Evolutionary conservation across 1,140 invertebrate species (phyloP).

Genomic region (Gyrodactylus salaris): DNA sequence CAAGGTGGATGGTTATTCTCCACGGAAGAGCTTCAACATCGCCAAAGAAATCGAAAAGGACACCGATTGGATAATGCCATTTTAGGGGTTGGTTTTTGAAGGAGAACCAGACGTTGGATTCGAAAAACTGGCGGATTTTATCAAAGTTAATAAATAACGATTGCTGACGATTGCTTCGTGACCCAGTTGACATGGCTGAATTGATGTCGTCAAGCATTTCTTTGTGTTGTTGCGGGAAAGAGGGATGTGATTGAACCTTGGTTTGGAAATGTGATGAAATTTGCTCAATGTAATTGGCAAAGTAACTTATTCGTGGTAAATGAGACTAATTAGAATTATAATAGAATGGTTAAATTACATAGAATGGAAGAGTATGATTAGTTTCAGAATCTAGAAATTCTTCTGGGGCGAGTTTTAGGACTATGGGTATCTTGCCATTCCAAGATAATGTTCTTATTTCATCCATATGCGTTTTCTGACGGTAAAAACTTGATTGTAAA

Average conservation of each 20-base stretch:
- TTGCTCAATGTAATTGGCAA: neutral
- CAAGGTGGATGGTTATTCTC: conserved; percentile 3
- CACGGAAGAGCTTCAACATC: conserved; percentile 5
- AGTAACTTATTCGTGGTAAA: neutral
- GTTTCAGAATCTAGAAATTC: neutral
- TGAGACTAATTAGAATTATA: neutral
- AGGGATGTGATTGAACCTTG: neutral
- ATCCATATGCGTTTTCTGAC: no score
- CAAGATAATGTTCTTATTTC: neutral
- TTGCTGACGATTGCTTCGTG: no score
- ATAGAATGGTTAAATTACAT: neutral
- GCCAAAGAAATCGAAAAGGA: conserved; percentile 6
- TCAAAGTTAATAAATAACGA: conserved; percentile 1
- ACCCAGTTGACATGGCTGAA: no score
- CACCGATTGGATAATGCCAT: conserved; percentile 6
- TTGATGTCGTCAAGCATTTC: no score
- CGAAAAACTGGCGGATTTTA: neutral
- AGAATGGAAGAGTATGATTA: neutral
- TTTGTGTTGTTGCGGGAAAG: no score
- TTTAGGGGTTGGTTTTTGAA: neutral
- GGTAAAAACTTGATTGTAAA: no score
- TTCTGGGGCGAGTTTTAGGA: neutral
- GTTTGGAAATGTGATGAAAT: neutral
- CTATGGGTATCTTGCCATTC: neutral
- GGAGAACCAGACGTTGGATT: neutral